These are phyloP conservation scores for Rhyacichthys aspro DNA, from an alignment of 2,797 vertebrate species.

Conservation along the genomic window DNA sequence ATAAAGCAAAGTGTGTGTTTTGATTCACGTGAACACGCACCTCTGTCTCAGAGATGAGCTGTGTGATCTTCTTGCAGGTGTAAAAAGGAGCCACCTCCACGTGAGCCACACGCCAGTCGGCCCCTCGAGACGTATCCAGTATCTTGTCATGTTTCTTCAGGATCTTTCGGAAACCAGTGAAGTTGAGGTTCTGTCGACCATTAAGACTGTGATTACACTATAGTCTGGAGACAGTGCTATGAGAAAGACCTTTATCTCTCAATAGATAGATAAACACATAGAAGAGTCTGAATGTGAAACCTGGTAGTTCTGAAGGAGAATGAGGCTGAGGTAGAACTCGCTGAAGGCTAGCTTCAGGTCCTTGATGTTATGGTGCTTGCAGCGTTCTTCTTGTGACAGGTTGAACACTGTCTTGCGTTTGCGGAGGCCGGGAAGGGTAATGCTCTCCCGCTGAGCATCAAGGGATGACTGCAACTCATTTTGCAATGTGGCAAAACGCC, in stretches of 20 bases:
- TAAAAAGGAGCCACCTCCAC: constrained; percentile 98
- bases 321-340: constrained; percentile 97
- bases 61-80: constrained; percentile 98
- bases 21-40: constrained; percentile 59
- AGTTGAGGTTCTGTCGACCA: constrained; percentile 91
- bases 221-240: neutral
- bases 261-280: neutral
- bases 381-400: constrained; percentile 93
- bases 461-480: constrained; percentile 95
- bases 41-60: constrained; percentile 97
- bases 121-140: constrained; percentile 92
- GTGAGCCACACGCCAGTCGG: constrained; percentile 94
- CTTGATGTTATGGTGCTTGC: constrained; percentile 93
- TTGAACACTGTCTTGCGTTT: constrained; percentile 92
- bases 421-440: constrained; percentile 81
- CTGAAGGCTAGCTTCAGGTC: constrained; percentile 97
- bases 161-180: constrained; percentile 98
- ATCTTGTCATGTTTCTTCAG: constrained; percentile 99
- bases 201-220: neutral
- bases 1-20: neutral
- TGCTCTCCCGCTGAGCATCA: constrained; percentile 92
- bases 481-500: constrained; percentile 92
- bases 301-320: constrained; percentile 95
- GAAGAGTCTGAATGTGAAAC: constrained; percentile 53
- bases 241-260: neutral